Evolutionary conservation across 2,888 invertebrate species (phyloP).

Genomic region (Herminia tarsipennalis): DNA sequence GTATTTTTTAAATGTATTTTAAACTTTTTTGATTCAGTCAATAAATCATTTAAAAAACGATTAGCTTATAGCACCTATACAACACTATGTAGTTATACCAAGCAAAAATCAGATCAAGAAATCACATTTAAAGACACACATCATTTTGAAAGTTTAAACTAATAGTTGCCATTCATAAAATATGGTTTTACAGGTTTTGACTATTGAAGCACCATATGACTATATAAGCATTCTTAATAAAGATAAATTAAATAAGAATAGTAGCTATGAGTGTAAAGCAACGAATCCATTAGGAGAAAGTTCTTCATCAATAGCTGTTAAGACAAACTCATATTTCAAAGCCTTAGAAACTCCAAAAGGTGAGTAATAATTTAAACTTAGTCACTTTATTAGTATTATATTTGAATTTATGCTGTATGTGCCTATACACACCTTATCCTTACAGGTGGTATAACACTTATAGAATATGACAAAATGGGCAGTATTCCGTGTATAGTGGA

Average conservation of each 20-base stretch:
- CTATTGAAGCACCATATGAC: constrained; percentile 53
- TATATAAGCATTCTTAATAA: constrained; percentile 54
- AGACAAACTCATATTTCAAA: constrained; percentile 38
- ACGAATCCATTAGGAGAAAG: constrained; percentile 43
- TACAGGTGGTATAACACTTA: background rate
- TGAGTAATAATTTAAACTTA: constrained; percentile 43
- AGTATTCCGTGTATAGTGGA: constrained; percentile 48
- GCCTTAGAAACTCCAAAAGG: constrained; percentile 44
- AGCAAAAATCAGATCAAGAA: too few species aligned
- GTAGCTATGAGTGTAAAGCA: constrained; percentile 57
- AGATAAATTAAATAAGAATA: constrained; percentile 43
- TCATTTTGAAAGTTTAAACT: too few species aligned
- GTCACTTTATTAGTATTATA: too few species aligned
- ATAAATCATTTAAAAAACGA: too few species aligned
- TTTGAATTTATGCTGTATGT: too few species aligned
- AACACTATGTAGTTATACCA: too few species aligned
- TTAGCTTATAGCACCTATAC: too few species aligned
- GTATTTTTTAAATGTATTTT: too few species aligned
- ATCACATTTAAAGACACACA: too few species aligned
- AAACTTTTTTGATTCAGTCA: too few species aligned
- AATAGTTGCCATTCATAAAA: too few species aligned
- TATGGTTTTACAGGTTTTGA: constrained; percentile 34
- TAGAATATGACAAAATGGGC: constrained; percentile 43
- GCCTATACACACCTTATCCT: too few species aligned
- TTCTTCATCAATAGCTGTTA: constrained; percentile 31